Percentiles rank a stretch among this genome's conserved stretches.
Evolutionary conservation across 2,113 vertebrate genomes (phyloP).

Genomic region (Pogona vitticeps): DNA sequence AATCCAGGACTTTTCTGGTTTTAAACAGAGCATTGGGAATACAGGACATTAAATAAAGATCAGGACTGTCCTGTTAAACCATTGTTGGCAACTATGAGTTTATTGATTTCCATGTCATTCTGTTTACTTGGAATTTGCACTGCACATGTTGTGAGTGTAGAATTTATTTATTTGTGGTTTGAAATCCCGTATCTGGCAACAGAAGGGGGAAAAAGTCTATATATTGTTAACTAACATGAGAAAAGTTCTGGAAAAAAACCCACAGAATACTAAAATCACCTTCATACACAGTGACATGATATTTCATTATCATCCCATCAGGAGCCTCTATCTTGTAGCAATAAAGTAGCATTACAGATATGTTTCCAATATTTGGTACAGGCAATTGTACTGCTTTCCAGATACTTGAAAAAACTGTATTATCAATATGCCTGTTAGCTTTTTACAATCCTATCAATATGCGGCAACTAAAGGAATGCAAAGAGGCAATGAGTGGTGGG

Average conservation of each 20-base stretch:
- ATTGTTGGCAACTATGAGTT: slow-evolving; percentile 61
- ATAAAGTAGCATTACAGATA: slow-evolving; percentile 69
- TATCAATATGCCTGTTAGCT: slow-evolving; percentile 66
- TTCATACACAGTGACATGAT: slow-evolving; percentile 74
- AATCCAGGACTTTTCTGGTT: slow-evolving; percentile 26
- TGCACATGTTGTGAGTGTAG: slow-evolving; percentile 72
- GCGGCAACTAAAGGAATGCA: slow-evolving; percentile 62
- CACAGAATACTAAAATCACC: slow-evolving; percentile 70
- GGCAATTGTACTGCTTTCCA: slow-evolving; percentile 67
- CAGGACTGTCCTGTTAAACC: slow-evolving; percentile 33
- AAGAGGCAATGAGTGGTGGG: slow-evolving; percentile 83
- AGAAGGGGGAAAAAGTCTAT: slow-evolving; percentile 43
- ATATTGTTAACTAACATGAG: slow-evolving; percentile 66
- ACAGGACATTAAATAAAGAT: slow-evolving; percentile 16
- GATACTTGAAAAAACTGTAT: slow-evolving; percentile 84
- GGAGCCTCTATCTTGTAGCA: slow-evolving; percentile 77
- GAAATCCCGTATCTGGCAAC: slow-evolving; percentile 64
- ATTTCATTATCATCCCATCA: slow-evolving; percentile 75
- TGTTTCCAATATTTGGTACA: slow-evolving; percentile 69
- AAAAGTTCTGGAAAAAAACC: slow-evolving; percentile 67
- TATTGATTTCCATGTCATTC: slow-evolving; percentile 71
- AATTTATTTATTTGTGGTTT: slow-evolving; percentile 79
- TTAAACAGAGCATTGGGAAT: slow-evolving; percentile 26
- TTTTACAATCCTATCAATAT: slow-evolving; percentile 73
- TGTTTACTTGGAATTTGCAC: slow-evolving; percentile 80